Evolutionary conservation across 2,797 vertebrate species (phyloP).

Genomic region (Momotus momota): DNA sequence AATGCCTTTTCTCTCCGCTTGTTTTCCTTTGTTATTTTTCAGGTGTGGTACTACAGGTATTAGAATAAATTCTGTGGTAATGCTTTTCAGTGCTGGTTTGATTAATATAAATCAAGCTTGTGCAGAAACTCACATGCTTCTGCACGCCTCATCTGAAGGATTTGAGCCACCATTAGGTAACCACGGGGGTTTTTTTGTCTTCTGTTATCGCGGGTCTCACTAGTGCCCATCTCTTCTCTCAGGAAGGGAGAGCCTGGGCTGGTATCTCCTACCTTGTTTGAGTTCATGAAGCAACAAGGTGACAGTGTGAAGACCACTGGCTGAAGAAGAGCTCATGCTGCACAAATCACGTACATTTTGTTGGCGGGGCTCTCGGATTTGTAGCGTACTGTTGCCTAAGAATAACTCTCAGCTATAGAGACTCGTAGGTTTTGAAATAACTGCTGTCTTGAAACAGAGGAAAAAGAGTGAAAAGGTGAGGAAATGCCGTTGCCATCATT

Average conservation of each 20-base stretch:
- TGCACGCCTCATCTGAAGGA: background rate
- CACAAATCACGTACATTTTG: background rate
- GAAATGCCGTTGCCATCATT: background rate
- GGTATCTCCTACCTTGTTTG: background rate
- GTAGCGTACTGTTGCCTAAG: background rate
- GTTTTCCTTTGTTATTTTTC: conserved; percentile 24
- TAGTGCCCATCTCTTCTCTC: background rate
- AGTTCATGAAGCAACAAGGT: background rate
- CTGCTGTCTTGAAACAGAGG: background rate
- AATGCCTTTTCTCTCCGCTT: conserved; percentile 5
- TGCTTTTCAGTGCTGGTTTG: background rate
- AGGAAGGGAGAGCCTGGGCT: background rate
- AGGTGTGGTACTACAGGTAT: background rate
- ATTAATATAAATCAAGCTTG: background rate
- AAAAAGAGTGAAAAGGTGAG: background rate
- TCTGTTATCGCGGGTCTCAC: background rate
- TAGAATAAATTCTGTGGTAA: conserved; percentile 9
- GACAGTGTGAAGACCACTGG: background rate
- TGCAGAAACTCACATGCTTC: background rate
- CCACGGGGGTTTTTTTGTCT: background rate
- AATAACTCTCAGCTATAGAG: background rate
- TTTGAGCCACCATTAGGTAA: background rate
- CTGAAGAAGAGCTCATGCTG: background rate
- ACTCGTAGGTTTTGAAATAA: background rate
- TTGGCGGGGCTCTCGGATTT: background rate